Conservation (phyloP, 2,113 vertebrate species). For the Ptilonorhynchus violaceus region DNA sequence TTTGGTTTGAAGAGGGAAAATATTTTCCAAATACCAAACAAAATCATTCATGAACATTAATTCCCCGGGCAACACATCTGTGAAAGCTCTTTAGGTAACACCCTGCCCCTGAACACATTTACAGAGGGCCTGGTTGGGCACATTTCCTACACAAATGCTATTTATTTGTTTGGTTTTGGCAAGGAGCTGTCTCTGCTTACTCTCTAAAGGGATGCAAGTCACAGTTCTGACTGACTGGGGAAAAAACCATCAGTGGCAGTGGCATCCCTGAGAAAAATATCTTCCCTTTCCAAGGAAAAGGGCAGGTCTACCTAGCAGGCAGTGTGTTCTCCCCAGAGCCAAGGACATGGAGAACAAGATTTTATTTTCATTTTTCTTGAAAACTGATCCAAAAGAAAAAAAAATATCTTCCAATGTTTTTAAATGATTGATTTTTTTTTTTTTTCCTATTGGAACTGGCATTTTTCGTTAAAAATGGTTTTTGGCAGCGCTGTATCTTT, state of each 20-base stretch:
- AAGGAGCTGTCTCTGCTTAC: neutral
- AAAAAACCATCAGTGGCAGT: neutral
- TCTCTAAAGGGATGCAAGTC: neutral
- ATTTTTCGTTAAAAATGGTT: slow-evolving; percentile 18
- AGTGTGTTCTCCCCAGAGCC: neutral
- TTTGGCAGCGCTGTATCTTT: slow-evolving; percentile 32
- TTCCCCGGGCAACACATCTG: neutral
- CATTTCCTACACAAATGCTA: neutral
- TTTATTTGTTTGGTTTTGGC: neutral
- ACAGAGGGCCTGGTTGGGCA: neutral
- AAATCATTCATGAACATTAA: neutral
- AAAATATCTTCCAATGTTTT: neutral
- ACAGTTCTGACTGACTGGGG: neutral
- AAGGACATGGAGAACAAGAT: neutral
- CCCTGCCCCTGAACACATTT: neutral
- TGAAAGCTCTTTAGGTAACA: neutral
- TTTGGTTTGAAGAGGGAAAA: neutral
- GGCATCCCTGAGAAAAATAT: neutral
- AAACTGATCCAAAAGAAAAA: neutral
- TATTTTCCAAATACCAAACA: neutral
- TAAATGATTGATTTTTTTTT: neutral
- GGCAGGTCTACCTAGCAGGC: neutral
- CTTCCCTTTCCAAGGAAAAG: neutral
- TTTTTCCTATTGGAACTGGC: neutral
- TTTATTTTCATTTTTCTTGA: neutral